Conservation (phyloP, 2,797 vertebrate genomes). For the Sebastes vulpes region DNA sequence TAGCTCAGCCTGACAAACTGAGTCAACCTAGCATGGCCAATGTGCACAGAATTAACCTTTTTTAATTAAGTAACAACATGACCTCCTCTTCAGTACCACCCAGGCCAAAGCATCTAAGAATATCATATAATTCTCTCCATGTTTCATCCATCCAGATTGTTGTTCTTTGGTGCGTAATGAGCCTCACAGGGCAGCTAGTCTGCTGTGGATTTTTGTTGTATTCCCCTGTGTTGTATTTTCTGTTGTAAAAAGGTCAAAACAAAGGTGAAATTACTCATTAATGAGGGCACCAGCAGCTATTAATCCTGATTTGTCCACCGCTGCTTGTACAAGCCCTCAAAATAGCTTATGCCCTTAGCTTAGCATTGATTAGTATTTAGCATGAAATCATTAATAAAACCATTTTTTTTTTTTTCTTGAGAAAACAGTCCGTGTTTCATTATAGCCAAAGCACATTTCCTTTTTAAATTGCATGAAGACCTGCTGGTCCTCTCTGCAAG, state of each 20-base stretch:
- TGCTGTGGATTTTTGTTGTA: neutral
- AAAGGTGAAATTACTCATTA: slow-evolving; percentile 17
- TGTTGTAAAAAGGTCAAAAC: slow-evolving; percentile 12
- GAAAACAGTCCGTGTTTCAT: neutral
- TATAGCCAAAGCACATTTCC: neutral
- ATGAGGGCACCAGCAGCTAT: neutral
- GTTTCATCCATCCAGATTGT: neutral
- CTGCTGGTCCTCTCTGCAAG: slow-evolving; percentile 4
- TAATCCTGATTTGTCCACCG: slow-evolving; percentile 6
- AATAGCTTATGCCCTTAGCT: neutral
- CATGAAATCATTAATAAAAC: neutral
- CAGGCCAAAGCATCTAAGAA: neutral
- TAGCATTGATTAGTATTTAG: slow-evolving; percentile 19
- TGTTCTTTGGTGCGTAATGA: neutral
- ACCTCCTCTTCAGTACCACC: neutral
- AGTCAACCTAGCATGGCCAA: neutral
- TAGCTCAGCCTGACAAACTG: neutral
- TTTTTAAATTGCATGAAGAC: slow-evolving; percentile 19
- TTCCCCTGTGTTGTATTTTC: neutral
- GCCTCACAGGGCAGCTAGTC: neutral
- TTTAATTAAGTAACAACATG: neutral
- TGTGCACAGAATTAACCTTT: neutral
- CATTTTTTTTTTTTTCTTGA: neutral
- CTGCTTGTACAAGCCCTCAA: neutral
- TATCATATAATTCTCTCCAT: neutral